Evolutionary conservation across 2,888 invertebrate genomes (phyloP).

Genomic region (Zele albiditarsus): DNA sequence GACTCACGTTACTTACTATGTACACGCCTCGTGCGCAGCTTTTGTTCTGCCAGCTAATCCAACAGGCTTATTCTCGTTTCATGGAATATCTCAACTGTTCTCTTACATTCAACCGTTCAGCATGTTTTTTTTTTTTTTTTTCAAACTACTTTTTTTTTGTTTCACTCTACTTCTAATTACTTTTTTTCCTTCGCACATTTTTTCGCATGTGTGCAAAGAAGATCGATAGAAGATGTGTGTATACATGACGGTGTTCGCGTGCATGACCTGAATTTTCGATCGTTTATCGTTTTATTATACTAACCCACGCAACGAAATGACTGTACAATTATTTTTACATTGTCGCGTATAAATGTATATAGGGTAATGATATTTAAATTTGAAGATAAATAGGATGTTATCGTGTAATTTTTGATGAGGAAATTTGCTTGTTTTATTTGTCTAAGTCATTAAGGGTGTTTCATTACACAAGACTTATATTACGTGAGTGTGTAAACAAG

Average conservation of each 20-base stretch:
- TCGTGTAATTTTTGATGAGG: neutral
- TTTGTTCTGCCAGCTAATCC: slow-evolving; percentile 36
- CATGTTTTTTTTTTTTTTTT: neutral
- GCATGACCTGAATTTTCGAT: slow-evolving; percentile 4
- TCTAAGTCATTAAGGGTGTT: no score
- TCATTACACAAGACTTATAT: no score
- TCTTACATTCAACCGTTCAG: neutral
- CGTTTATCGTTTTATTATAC: neutral
- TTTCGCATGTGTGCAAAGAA: neutral
- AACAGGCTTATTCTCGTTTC: slow-evolving; percentile 8
- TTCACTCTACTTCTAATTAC: neutral
- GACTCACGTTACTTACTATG: slow-evolving; percentile 28
- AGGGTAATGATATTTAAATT: slow-evolving; percentile 1
- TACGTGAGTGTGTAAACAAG: no score
- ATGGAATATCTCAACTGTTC: neutral
- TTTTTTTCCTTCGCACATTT: neutral
- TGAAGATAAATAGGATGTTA: neutral
- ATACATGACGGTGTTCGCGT: neutral
- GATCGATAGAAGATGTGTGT: neutral
- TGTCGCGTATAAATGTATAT: neutral
- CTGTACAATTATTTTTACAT: neutral
- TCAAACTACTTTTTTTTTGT: neutral
- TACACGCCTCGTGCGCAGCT: slow-evolving; percentile 16
- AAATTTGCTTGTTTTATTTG: neutral
- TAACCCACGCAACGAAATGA: neutral